Percentiles rank a stretch among this genome's conserved stretches.
Conservation (phyloP, 2,888 invertebrate species). For the Drosophila aldrichi region DNA sequence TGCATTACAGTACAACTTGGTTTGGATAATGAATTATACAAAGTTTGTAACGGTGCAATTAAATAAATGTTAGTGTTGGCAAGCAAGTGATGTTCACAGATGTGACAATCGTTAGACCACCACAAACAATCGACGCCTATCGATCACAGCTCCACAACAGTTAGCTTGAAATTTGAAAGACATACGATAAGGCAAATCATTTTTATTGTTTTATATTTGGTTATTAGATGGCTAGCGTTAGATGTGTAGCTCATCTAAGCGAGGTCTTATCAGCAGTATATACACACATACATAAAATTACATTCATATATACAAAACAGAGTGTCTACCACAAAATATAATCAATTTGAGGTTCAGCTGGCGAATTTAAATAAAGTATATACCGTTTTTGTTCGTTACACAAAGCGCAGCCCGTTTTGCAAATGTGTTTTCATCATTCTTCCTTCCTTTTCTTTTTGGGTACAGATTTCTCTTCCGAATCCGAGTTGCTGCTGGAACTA, state of each 20-base stretch:
- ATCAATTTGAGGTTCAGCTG: slow-evolving; percentile 69
- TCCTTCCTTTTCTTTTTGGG: slow-evolving; percentile 68
- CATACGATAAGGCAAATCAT: slow-evolving; percentile 7
- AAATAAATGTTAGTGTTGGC: slow-evolving; percentile 21
- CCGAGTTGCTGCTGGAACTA: slow-evolving; percentile 41
- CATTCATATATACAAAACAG: slow-evolving; percentile 45
- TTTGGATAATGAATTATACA: slow-evolving; percentile 1
- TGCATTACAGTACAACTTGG: neutral
- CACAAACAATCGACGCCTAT: slow-evolving; percentile 3
- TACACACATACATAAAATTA: slow-evolving; percentile 43
- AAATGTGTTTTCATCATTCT: slow-evolving; percentile 34
- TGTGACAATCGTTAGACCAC: slow-evolving; percentile 28
- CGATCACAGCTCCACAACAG: slow-evolving; percentile 9
- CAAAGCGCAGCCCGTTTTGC: slow-evolving; percentile 23
- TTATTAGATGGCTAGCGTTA: slow-evolving; percentile 52
- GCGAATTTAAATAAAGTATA: slow-evolving; percentile 69
- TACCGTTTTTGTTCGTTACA: slow-evolving; percentile 75
- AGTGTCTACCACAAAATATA: slow-evolving; percentile 59
- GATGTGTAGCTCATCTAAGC: slow-evolving; percentile 58
- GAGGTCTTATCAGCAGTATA: slow-evolving; percentile 52
- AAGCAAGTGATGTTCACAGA: neutral
- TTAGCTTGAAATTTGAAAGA: slow-evolving; percentile 7
- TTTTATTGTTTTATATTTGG: slow-evolving; percentile 38
- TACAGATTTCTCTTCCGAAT: slow-evolving; percentile 46
- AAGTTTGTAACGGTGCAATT: slow-evolving; percentile 12